Percentiles rank a stretch among this genome's conserved stretches.
Evolutionary conservation across 1,140 invertebrate genomes (phyloP).

Genomic region (Carposina sasakii): DNA sequence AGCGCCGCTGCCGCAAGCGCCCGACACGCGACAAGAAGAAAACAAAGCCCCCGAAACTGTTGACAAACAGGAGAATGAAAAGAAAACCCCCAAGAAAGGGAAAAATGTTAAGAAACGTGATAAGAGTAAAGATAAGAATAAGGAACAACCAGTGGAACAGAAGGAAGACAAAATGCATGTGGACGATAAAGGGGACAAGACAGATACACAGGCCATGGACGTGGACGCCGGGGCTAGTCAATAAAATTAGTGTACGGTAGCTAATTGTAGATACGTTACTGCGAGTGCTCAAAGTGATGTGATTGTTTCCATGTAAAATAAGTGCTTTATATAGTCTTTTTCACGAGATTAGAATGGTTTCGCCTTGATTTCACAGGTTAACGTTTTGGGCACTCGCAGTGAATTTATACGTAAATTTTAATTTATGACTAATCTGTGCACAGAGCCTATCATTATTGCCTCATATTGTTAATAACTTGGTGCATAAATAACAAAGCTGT

Average conservation of each 20-base stretch:
- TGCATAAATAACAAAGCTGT: slow-evolving; percentile 60
- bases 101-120: slow-evolving; percentile 60
- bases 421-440: too few relatives aligned
- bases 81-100: slow-evolving; percentile 43
- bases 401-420: too few relatives aligned
- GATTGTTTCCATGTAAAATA: too few relatives aligned
- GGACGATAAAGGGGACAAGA: slow-evolving; percentile 52
- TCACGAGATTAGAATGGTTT: slow-evolving; percentile 35
- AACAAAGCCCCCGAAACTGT: slow-evolving; percentile 23
- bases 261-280: slow-evolving; percentile 47
- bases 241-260: slow-evolving; percentile 38
- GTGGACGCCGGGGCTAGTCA: slow-evolving; percentile 66
- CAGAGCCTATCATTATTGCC: too few relatives aligned
- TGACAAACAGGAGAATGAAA: slow-evolving; percentile 25
- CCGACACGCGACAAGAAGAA: slow-evolving; percentile 34
- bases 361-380: slow-evolving; percentile 43
- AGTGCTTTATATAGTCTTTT: slow-evolving; percentile 26
- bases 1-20: slow-evolving; percentile 20
- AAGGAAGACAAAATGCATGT: slow-evolving; percentile 54
- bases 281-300: too few relatives aligned
- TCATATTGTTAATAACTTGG: slow-evolving; percentile 47
- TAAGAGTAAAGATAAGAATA: slow-evolving; percentile 64
- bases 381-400: too few relatives aligned
- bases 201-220: slow-evolving; percentile 50
- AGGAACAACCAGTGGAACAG: slow-evolving; percentile 28